phyloP scores from a whole-genome alignment of 2,888 invertebrate genomes.

The Brassicogethes aeneus region DNA sequence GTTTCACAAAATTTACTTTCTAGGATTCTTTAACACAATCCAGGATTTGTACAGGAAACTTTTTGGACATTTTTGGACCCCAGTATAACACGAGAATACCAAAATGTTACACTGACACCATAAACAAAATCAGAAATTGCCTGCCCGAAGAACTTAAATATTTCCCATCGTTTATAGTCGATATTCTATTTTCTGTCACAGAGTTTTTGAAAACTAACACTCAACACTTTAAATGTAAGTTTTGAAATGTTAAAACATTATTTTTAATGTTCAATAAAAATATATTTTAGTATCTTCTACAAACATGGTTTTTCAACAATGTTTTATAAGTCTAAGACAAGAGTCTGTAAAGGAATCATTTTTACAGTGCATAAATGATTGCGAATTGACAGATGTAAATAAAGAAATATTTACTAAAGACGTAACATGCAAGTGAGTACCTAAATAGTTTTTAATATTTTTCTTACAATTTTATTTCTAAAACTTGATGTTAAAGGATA shows the following conservation, averaged over 20 bases:
- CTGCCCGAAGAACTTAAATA: conserved; percentile 11
- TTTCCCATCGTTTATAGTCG: conserved; percentile 11
- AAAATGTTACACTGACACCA: neutral
- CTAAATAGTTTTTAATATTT: neutral
- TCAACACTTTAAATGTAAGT: conserved; percentile 7
- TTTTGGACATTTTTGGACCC: neutral
- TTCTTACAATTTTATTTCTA: no score
- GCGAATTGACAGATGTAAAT: neutral
- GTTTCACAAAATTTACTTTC: no score
- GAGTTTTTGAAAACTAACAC: conserved; percentile 10
- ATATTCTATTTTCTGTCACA: conserved; percentile 6
- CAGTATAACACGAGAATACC: neutral
- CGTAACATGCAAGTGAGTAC: conserved; percentile 11
- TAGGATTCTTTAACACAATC: neutral
- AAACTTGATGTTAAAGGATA: no score
- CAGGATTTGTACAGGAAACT: neutral
- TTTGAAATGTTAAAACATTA: no score
- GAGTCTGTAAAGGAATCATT: neutral
- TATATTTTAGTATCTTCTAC: neutral
- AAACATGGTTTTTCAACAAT: neutral
- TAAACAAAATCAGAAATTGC: conserved; percentile 8
- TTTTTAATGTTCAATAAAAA: no score
- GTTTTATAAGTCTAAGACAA: neutral
- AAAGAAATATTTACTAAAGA: conserved; percentile 6
- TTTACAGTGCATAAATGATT: neutral